Conservation (phyloP, 2,797 vertebrate genomes). For the Semaprochilodus insignis region DNA sequence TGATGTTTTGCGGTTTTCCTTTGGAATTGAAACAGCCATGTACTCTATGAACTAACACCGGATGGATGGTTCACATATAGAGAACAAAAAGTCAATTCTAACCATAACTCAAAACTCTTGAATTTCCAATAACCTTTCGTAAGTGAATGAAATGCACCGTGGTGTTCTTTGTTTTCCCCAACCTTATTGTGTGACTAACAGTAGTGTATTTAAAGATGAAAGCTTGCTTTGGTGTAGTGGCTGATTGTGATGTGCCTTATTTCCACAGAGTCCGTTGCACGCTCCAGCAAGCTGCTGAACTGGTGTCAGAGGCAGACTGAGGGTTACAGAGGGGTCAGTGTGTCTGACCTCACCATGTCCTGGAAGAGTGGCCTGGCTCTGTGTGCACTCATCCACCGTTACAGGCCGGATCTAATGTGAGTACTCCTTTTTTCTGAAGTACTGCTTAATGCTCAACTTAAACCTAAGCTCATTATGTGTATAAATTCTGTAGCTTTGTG, state of each 20-base stretch:
- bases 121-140: slow-evolving; percentile 23
- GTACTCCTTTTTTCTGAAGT: slow-evolving; percentile 58
- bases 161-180: not conserved
- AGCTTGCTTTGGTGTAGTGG: not conserved
- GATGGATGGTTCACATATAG: slow-evolving; percentile 18
- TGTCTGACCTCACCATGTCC: slow-evolving; percentile 94
- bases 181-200: slow-evolving; percentile 37
- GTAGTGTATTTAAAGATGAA: not conserved
- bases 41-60: slow-evolving; percentile 45
- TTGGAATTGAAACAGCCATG: slow-evolving; percentile 17
- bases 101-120: not conserved
- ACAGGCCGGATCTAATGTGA: slow-evolving; percentile 97
- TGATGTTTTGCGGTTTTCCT: slow-evolving; percentile 27
- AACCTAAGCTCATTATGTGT: not conserved
- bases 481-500: not conserved
- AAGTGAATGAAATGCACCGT: slow-evolving; percentile 33
- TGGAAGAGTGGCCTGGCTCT: slow-evolving; percentile 98
- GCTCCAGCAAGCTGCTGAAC: slow-evolving; percentile 93
- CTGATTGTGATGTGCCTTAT: not conserved
- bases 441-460: not conserved
- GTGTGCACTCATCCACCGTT: slow-evolving; percentile 94
- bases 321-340: slow-evolving; percentile 89
- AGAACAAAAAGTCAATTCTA: slow-evolving; percentile 14
- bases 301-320: slow-evolving; percentile 99
- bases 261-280: slow-evolving; percentile 89